Percentiles rank a stretch among this genome's conserved stretches.
phyloP scores from a whole-genome alignment of 2,797 vertebrate species.

The Adelosebastes latens region DNA sequence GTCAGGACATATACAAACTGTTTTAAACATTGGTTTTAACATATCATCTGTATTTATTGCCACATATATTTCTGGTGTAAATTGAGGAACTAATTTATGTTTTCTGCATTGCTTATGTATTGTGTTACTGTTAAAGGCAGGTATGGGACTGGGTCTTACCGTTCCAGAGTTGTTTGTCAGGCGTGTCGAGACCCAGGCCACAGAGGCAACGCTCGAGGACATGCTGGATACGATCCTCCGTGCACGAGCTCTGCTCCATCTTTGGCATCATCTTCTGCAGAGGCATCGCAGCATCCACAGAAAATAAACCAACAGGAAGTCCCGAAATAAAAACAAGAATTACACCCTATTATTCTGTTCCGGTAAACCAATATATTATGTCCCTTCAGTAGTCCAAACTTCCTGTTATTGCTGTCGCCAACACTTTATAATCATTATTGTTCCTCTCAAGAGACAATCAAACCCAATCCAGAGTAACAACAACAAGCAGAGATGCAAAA shows the following conservation, averaged over 20 bases:
- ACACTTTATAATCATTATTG: not conserved
- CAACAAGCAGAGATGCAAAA: not conserved
- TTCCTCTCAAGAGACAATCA: constrained; percentile 17
- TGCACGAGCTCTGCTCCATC: constrained; percentile 91
- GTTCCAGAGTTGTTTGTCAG: constrained; percentile 84
- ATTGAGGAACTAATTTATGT: not conserved
- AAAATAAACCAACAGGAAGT: constrained; percentile 31
- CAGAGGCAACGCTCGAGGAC: constrained; percentile 89
- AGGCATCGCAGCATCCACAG: constrained; percentile 13
- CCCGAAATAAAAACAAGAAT: constrained; percentile 13
- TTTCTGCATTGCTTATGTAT: not conserved
- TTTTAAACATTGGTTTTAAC: not conserved
- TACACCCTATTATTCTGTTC: constrained; percentile 14
- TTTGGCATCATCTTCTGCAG: constrained; percentile 81
- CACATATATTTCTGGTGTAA: not conserved
- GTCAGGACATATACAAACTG: not conserved
- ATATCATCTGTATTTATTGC: not conserved
- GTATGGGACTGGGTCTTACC: constrained; percentile 74
- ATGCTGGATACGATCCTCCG: constrained; percentile 92
- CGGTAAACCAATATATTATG: constrained; percentile 1
- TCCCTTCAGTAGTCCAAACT: constrained; percentile 14
- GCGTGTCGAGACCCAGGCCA: constrained; percentile 77
- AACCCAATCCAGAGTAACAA: not conserved
- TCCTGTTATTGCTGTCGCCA: constrained; percentile 35
- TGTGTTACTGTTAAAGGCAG: not conserved